phyloP scores from a whole-genome alignment of 2,888 invertebrate species.

The Charanyca ferruginea region DNA sequence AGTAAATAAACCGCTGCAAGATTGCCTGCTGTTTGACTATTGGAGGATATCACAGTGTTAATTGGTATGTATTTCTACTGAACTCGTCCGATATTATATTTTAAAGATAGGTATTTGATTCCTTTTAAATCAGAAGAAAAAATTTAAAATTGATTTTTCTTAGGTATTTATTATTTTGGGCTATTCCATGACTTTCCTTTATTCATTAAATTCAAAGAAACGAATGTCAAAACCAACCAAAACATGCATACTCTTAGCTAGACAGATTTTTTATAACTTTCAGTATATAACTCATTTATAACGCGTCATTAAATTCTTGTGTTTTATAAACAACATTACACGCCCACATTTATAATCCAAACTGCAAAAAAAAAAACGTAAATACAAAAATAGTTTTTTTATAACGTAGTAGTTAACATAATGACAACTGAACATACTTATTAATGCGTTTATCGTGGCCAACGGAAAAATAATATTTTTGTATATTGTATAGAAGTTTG shows the following conservation, averaged over 20 bases:
- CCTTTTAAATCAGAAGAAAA: no score
- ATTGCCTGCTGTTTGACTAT: not conserved
- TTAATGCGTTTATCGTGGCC: not conserved
- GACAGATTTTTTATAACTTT: not conserved
- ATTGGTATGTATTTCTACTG: conserved; percentile 13
- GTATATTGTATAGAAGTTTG: no score
- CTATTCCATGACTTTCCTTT: not conserved
- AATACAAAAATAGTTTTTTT: conserved; percentile 11
- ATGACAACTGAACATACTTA: not conserved
- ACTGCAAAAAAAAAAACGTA: not conserved
- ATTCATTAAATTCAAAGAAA: not conserved
- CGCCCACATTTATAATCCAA: conserved; percentile 25
- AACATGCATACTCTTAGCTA: not conserved
- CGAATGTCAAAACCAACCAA: not conserved
- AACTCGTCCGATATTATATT: no score
- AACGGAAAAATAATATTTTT: not conserved
- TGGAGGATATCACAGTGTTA: conserved; percentile 12
- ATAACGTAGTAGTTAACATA: not conserved
- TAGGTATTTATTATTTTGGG: no score
- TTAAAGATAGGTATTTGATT: no score
- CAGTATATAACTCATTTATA: not conserved
- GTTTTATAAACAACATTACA: conserved; percentile 29
- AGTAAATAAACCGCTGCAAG: not conserved
- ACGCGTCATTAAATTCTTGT: conserved; percentile 39
- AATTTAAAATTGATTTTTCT: no score